phyloP scores from a whole-genome alignment of 2,888 invertebrate species.

The Melanostoma scalare region DNA sequence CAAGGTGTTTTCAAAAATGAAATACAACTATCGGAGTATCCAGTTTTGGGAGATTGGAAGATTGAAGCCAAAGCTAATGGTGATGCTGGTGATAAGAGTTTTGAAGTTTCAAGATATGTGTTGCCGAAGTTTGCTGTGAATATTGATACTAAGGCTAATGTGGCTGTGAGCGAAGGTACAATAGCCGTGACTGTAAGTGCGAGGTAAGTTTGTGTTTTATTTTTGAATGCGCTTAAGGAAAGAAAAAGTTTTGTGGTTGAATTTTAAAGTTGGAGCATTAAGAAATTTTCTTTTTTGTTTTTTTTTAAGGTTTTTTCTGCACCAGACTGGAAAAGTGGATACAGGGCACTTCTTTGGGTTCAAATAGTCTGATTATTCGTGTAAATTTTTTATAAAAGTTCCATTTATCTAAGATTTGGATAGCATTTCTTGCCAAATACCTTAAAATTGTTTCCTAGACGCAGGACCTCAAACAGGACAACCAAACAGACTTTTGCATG shows the following conservation, averaged over 20 bases:
- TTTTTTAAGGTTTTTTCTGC: no score
- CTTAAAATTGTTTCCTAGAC: no score
- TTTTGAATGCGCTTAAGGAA: no score
- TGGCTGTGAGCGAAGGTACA: conserved; percentile 91
- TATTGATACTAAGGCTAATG: conserved; percentile 90
- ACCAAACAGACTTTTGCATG: no score
- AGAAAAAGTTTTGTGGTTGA: no score
- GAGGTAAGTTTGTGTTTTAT: conserved; percentile 75
- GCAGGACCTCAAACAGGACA: no score
- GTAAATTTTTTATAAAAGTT: no score
- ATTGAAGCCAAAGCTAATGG: conserved; percentile 76
- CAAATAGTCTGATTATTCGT: no score
- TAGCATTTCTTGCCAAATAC: no score
- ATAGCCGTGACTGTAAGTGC: conserved; percentile 87
- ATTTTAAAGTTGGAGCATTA: conserved; percentile 57
- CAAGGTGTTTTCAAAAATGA: conserved; percentile 87
- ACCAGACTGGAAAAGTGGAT: no score
- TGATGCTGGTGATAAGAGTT: conserved; percentile 74
- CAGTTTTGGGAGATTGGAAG: conserved; percentile 93
- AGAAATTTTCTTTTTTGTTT: conserved; percentile 80
- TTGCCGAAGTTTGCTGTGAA: conserved; percentile 95
- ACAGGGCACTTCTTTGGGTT: no score
- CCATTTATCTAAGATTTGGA: no score
- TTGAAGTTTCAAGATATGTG: conserved; percentile 93
- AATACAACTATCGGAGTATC: conserved; percentile 88